Base-by-base conservation (phyloP, 1,140 invertebrate genomes). In the Ectropis grisescens region DNA sequence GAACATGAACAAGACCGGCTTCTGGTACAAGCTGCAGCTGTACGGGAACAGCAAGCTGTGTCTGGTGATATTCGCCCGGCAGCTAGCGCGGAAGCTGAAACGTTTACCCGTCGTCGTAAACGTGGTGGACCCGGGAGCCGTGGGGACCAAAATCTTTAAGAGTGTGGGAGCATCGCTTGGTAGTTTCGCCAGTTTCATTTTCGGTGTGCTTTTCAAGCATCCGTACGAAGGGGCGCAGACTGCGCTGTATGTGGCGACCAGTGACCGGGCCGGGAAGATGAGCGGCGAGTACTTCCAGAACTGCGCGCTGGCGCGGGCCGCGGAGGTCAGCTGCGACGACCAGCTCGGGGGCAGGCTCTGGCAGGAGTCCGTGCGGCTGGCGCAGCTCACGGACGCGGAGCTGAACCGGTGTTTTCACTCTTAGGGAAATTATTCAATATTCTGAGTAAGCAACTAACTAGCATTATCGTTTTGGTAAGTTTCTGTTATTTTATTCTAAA, bases 31-130 rank as follows among this genome's bases (percentile, higher is more conserved):
- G 0, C 24, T 75, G 0, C 61, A 54, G 13, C 66, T 80, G 1
- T 93, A 92, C 57, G 57, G 67, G 1, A 88, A 89, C 51, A 91
- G 88, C 48, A 93, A 93, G 78, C 50, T 92, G 23, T 89, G 88
- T 25, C 85, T 91, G 32, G 65, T 90, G 11, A 58, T 91, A 4
- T 92, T 92, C 52, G 84, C 87, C 0, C 72, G 62, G 12, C 87
- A 90, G 58, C 60, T 93, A n/a, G 69, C 84, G 1, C 75, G 68
- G 27, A 76, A 69, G 47, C 56, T 91, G 13, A 65, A 86, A 71
- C 33, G 26, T 19, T 70, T 42, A 0, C 84, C 84, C 78, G 82
- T 89, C 4, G 84, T 82, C 1, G 65, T 82, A 0, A 88, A 88
- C 42, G 54, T 79, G 2, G 56, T 88, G 2, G 86, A 89, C 44